Evolutionary conservation across 2,888 invertebrate species (phyloP).

Genomic region (Tuta absoluta): DNA sequence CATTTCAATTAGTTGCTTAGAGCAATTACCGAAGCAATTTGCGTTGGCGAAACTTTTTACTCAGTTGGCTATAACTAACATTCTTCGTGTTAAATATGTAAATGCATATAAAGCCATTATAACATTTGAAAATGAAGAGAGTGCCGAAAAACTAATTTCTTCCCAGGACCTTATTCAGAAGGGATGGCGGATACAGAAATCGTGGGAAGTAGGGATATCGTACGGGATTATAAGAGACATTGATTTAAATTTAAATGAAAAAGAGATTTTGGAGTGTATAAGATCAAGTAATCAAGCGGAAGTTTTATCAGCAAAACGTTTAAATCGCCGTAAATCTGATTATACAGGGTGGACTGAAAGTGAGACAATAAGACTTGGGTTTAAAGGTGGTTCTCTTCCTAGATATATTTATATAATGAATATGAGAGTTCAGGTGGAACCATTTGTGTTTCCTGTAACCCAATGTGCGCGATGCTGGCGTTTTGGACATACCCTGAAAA

Average conservation of each 20-base stretch:
- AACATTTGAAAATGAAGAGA: background rate
- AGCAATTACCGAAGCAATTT: background rate
- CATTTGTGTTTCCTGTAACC: constrained; percentile 2
- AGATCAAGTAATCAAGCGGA: background rate
- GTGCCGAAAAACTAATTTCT: background rate
- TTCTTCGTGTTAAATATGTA: background rate
- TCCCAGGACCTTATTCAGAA: background rate
- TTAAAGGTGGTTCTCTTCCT: background rate
- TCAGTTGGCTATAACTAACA: background rate
- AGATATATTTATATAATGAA: constrained; percentile 1
- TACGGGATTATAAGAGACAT: constrained; percentile 1
- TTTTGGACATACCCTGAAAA: constrained; percentile 28
- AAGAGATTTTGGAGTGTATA: background rate
- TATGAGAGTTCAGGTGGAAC: background rate
- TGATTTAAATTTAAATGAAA: background rate
- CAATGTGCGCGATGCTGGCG: constrained; percentile 33
- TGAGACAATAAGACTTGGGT: background rate
- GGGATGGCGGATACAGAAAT: constrained; percentile 2
- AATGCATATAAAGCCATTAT: background rate
- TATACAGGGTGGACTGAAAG: background rate
- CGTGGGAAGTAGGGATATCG: background rate
- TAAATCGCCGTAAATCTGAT: constrained; percentile 7
- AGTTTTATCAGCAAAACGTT: background rate
- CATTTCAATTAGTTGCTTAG: background rate
- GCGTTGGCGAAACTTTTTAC: background rate